Conservation (phyloP, 2,113 vertebrate species). For the Semicossyphus pulcher region DNA sequence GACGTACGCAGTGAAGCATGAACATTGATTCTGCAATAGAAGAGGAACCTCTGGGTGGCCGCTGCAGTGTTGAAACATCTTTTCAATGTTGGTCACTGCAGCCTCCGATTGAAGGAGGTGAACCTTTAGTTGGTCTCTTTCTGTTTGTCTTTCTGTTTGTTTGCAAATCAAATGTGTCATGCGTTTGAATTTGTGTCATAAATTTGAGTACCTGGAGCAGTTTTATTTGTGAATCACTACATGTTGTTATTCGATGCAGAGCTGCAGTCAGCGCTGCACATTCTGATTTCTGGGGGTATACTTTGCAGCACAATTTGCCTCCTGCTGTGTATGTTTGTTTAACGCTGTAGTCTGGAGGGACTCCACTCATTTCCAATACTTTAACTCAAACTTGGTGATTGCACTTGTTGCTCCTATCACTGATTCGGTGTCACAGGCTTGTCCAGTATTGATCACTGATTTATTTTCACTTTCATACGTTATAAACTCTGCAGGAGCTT, state of each 20-base stretch:
- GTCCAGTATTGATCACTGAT: no score
- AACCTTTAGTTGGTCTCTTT: background rate
- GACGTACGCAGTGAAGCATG: constrained; percentile 1
- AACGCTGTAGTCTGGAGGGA: no score
- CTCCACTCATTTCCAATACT: no score
- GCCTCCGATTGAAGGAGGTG: background rate
- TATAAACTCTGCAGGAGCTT: no score
- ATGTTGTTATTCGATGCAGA: constrained; percentile 8
- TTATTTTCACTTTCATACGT: no score
- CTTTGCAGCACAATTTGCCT: background rate
- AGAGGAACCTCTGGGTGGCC: background rate
- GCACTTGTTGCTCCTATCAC: no score
- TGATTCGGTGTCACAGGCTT: no score
- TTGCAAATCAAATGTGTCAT: background rate
- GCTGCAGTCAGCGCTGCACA: background rate
- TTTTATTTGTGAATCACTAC: no score
- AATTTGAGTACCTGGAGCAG: background rate
- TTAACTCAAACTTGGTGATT: no score
- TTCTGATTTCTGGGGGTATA: background rate
- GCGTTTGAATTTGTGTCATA: background rate
- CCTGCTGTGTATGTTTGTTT: background rate
- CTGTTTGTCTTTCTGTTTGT: no score
- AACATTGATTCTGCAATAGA: constrained; percentile 13
- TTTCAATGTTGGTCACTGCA: constrained; percentile 7
- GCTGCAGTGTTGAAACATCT: background rate